These are phyloP conservation scores for Ischnura elegans DNA, from an alignment of 2,888 invertebrate genomes.

Conservation along the genomic window DNA sequence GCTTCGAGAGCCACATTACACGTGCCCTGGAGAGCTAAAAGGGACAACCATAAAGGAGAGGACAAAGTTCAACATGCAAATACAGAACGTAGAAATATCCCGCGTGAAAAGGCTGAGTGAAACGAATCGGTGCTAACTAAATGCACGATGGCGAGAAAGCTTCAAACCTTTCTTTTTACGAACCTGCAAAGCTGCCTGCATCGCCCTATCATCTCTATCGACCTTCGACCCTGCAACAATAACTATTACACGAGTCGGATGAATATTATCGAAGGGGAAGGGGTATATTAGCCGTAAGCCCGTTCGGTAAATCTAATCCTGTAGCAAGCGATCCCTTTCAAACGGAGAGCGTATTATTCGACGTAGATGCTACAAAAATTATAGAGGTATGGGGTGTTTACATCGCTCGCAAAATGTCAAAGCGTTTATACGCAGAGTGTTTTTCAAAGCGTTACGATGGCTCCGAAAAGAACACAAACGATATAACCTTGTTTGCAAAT, in stretches of 20 bases:
- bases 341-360: background rate
- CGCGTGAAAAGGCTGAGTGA: background rate
- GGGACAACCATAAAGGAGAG: background rate
- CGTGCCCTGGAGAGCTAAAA: background rate
- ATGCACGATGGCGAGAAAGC: background rate
- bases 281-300: background rate
- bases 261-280: background rate
- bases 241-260: background rate
- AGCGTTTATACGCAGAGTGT: background rate
- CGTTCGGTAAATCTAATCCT: background rate
- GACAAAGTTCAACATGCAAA: background rate
- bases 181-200: background rate
- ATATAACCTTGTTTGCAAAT: background rate
- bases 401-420: constrained; percentile 8
- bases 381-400: background rate
- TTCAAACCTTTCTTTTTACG: background rate
- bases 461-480: background rate
- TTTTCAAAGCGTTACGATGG: background rate
- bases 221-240: too few relatives aligned
- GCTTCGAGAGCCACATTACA: too few relatives aligned
- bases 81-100: background rate
- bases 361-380: background rate
- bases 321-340: background rate
- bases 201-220: background rate
- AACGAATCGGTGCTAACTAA: background rate